These are phyloP conservation scores for Pseudomyrmex pallidus DNA, from an alignment of 1,140 invertebrate species.

Conservation along the genomic window DNA sequence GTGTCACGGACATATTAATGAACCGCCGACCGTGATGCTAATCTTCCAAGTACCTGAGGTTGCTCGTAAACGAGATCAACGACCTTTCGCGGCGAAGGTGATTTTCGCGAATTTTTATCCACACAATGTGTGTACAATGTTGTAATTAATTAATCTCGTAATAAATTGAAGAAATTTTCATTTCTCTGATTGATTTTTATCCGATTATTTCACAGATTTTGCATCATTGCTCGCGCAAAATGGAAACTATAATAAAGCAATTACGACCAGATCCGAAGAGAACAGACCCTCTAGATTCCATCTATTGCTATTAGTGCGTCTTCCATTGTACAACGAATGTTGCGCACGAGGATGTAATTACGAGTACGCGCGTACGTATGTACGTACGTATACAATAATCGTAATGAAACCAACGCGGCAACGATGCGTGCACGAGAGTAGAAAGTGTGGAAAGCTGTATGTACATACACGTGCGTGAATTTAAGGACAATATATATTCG, in stretches of 20 bases:
- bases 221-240: neutral
- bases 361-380: constrained; percentile 25
- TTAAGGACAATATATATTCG: constrained; percentile 40
- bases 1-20: constrained; percentile 48
- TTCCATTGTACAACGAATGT: constrained; percentile 10
- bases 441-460: constrained; percentile 19
- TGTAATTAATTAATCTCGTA: neutral
- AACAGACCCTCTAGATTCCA: neutral
- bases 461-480: neutral
- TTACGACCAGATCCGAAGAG: constrained; percentile 12
- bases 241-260: neutral
- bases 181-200: neutral
- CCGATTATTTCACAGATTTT: neutral
- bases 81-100: neutral
- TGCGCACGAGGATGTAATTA: constrained; percentile 42
- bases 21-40: constrained; percentile 2
- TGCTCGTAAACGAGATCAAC: constrained; percentile 4
- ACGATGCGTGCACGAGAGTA: constrained; percentile 45
- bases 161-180: neutral
- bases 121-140: neutral
- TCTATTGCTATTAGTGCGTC: constrained; percentile 5
- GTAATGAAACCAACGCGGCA: constrained; percentile 15
- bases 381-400: too few relatives aligned
- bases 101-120: constrained; percentile 5
- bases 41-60: neutral